Evolutionary conservation across 2,888 invertebrate species (phyloP).

Genomic region (Troilus luridus): DNA sequence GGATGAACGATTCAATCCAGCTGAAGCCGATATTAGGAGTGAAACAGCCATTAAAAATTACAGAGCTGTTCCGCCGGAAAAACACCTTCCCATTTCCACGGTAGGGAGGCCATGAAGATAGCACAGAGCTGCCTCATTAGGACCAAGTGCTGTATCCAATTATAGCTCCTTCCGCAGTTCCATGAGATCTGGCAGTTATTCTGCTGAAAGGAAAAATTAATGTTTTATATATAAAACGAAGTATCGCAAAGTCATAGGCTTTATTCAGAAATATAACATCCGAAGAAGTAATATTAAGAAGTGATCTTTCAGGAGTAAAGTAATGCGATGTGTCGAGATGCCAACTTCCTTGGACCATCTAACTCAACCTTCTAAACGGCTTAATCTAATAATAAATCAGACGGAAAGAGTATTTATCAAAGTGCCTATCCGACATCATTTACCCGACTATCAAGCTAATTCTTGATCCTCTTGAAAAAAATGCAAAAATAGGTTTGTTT

Average conservation of each 20-base stretch:
- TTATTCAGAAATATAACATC: not conserved
- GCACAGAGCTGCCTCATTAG: not conserved
- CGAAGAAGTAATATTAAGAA: too few relatives aligned
- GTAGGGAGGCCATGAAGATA: not conserved
- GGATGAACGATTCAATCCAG: not conserved
- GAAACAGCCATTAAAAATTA: conserved; percentile 24
- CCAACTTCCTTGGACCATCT: too few relatives aligned
- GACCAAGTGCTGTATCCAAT: conserved; percentile 24
- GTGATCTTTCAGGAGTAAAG: too few relatives aligned
- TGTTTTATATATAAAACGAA: not conserved
- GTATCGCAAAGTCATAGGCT: too few relatives aligned
- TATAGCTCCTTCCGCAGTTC: not conserved
- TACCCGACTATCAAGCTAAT: too few relatives aligned
- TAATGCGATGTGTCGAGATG: too few relatives aligned
- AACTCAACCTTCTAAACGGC: too few relatives aligned
- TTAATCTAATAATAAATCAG: too few relatives aligned
- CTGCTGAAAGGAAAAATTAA: not conserved
- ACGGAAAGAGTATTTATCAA: too few relatives aligned
- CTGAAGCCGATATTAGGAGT: not conserved
- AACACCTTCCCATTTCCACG: conserved; percentile 18
- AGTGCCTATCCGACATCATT: too few relatives aligned
- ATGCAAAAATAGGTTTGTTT: too few relatives aligned
- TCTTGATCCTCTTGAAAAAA: too few relatives aligned
- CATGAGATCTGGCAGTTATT: not conserved
- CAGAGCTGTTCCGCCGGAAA: conserved; percentile 10